phyloP scores from a whole-genome alignment of 2,888 invertebrate species.

The Dusona sp. region DNA sequence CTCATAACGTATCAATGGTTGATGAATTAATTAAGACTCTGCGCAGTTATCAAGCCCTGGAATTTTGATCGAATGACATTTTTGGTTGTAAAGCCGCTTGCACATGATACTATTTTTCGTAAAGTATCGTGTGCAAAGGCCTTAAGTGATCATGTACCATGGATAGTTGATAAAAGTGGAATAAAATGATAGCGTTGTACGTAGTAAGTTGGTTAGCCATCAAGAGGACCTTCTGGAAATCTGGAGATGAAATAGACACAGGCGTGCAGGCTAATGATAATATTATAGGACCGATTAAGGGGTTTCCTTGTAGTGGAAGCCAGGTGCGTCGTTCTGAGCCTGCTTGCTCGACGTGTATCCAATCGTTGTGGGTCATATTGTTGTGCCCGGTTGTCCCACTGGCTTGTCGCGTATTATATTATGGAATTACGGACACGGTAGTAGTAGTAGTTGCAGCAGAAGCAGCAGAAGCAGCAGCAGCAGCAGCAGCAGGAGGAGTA shows the following conservation, averaged over 20 bases:
- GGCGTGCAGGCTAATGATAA: slow-evolving; percentile 33
- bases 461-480: not conserved
- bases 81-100: not conserved
- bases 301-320: slow-evolving; percentile 23
- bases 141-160: not conserved
- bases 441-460: not conserved
- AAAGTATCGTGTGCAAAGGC: not conserved
- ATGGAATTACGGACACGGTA: slow-evolving; percentile 13
- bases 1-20: not conserved
- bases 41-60: not conserved
- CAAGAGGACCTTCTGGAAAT: not conserved
- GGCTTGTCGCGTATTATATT: slow-evolving; percentile 18
- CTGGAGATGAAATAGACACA: not conserved
- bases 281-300: slow-evolving; percentile 32
- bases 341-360: slow-evolving; percentile 15
- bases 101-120: too few species aligned
- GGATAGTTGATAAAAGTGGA: not conserved
- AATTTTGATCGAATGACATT: not conserved
- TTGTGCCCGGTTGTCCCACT: slow-evolving; percentile 13
- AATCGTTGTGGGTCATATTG: slow-evolving; percentile 16
- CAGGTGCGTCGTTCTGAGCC: slow-evolving; percentile 28
- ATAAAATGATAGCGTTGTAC: not conserved
- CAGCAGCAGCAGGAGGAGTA: slow-evolving; percentile 1
- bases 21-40: not conserved
- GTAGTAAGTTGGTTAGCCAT: slow-evolving; percentile 4